Base-by-base conservation (phyloP, 2,113 vertebrate species). In the Poecilia latipinna region DNA sequence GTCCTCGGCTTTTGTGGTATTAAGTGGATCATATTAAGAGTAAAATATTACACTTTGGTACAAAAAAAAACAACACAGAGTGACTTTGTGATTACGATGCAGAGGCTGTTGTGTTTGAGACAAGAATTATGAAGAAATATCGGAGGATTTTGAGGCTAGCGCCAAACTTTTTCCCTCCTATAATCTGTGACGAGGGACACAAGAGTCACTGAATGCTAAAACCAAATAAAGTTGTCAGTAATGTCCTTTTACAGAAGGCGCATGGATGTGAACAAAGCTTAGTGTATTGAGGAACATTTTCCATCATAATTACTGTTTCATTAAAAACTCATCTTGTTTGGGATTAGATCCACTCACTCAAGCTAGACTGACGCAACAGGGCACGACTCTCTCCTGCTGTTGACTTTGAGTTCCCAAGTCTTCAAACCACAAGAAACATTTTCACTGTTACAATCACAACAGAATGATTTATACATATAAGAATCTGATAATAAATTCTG, bases 161-260 rank as follows among this genome's bases (percentile, higher is more conserved):
- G 85, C 83, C 6, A 10, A 57, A 57, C 22, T 24, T 72, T 68
- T 72, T 4, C 12, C 57, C 60, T 68, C 87, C 70, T 85, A 86
- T 89, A 90, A 87, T 90, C 86, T 80, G 39, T 32, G 75, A 0
- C 62, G 78, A 82, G 60, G 75, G 70, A 88, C 61, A 82, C 26
- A 4, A 78, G 76, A 85, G 75, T 82, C 72, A 83, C 76, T 69
- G 86, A 87, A 87, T 81, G 83, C 72, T 79, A 81, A 89, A 80
- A 77, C 78, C 72, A 78, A 72, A 84, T 86, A 84, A 91, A 89
- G 85, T 90, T 86, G 83, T 89, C 89, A 84, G 77, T 76, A 10
- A 61, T 82, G 77, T 82, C 82, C 82, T 88, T 90, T 87, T 80
- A 78, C 79, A 74, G 81, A 22, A 39, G 28, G 68, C 15, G 62